These are phyloP conservation scores for Nylanderia fulva DNA, from an alignment of 1,140 invertebrate species.

Conservation along the genomic window DNA sequence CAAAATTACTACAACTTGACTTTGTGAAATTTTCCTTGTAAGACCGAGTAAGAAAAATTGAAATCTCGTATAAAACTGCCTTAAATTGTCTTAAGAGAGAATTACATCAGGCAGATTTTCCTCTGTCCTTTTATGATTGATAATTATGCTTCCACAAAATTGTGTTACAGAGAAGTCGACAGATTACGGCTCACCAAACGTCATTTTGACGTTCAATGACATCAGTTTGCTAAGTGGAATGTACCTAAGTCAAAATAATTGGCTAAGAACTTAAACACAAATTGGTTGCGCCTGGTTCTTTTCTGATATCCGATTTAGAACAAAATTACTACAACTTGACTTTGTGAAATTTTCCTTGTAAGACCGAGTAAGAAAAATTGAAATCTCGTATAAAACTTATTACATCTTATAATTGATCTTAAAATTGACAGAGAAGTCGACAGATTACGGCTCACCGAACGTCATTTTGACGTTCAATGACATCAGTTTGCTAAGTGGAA, in stretches of 20 bases:
- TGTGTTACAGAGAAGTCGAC: constrained; percentile 28
- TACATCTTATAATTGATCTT: constrained; percentile 15
- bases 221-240: too few species aligned
- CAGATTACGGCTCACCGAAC: constrained; percentile 17
- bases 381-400: background rate
- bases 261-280: too few species aligned
- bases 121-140: constrained; percentile 13
- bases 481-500: too few species aligned
- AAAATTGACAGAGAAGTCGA: constrained; percentile 23
- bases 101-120: background rate
- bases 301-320: too few species aligned
- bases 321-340: too few species aligned
- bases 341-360: background rate
- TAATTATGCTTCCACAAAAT: constrained; percentile 21
- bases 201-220: too few species aligned
- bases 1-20: too few species aligned
- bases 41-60: background rate
- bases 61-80: background rate
- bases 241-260: too few species aligned
- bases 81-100: background rate
- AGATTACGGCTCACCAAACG: constrained; percentile 20
- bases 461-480: too few species aligned
- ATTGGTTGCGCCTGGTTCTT: too few species aligned
- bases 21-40: background rate
- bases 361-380: background rate